phyloP scores from a whole-genome alignment of 2,797 vertebrate species.

The Pseudopleuronectes americanus region DNA sequence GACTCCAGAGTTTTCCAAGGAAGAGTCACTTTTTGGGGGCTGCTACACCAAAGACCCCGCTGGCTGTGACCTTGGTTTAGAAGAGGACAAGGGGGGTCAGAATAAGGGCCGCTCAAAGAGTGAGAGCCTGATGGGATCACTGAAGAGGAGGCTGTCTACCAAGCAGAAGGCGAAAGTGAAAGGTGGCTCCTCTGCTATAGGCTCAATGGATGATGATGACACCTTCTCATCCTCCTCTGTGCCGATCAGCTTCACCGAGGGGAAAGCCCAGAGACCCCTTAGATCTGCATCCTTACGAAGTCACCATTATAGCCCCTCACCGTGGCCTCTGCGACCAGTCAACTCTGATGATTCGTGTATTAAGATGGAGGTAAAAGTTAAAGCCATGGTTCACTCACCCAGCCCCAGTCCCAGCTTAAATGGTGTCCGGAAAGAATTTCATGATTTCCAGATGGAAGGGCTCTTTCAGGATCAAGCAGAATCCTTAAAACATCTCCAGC shows the following conservation, averaged over 20 bases:
- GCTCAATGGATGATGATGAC: conserved; percentile 92
- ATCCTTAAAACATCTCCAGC: conserved; percentile 87
- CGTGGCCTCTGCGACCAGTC: conserved; percentile 93
- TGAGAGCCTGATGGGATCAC: conserved; percentile 95
- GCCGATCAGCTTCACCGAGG: conserved; percentile 93
- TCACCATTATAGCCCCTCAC: conserved; percentile 98
- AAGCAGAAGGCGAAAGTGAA: conserved; percentile 97
- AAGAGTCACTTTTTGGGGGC: conserved; percentile 93
- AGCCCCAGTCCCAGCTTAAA: conserved; percentile 93
- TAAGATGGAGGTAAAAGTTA: conserved; percentile 96
- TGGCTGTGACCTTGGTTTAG: conserved; percentile 88
- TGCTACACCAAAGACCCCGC: conserved; percentile 95
- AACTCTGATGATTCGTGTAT: conserved; percentile 95
- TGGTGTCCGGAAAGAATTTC: conserved; percentile 94
- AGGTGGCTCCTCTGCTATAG: conserved; percentile 85
- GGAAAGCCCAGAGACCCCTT: conserved; percentile 92
- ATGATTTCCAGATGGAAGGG: conserved; percentile 90
- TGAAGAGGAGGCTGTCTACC: conserved; percentile 93
- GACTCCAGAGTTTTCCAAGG: conserved; percentile 91
- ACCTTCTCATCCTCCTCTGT: conserved; percentile 95
- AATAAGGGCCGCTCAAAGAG: conserved; percentile 94
- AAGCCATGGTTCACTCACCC: conserved; percentile 95
- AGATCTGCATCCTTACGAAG: conserved; percentile 92
- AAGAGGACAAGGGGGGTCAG: conserved; percentile 90
- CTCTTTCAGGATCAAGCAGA: conserved; percentile 89